Evolutionary conservation across 1,140 invertebrate genomes (phyloP).

Genomic region (Teleogryllus occipitalis): DNA sequence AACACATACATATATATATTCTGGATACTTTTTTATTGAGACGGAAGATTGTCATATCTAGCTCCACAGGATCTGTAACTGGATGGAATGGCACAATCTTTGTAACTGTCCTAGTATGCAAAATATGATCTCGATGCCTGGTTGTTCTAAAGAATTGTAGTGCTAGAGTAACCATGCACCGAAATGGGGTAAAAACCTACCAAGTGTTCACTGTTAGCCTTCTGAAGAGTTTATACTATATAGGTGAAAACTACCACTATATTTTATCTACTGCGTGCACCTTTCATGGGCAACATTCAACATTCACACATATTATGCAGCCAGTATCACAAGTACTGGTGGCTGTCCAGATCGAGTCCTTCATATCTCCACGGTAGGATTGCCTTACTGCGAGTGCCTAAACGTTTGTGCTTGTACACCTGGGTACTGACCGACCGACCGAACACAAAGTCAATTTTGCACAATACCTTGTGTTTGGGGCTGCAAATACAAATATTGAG

Average conservation of each 20-base stretch:
- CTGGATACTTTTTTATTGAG: constrained; percentile 10
- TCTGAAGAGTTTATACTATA: constrained; percentile 17
- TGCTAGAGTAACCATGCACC: background rate
- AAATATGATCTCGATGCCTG: background rate
- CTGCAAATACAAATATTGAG: constrained; percentile 14
- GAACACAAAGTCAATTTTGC: constrained; percentile 17
- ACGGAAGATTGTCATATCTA: background rate
- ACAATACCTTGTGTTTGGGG: constrained; percentile 17
- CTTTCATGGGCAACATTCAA: constrained; percentile 9
- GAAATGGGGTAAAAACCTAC: constrained; percentile 12
- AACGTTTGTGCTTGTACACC: constrained; percentile 21
- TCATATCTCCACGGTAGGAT: constrained; percentile 23
- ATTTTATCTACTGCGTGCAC: constrained; percentile 12
- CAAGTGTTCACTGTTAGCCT: constrained; percentile 22
- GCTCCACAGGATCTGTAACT: background rate
- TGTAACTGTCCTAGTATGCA: constrained; percentile 7
- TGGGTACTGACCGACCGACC: constrained; percentile 18
- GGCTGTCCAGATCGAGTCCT: constrained; percentile 17
- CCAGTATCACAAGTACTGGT: constrained; percentile 8
- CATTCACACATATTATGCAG: constrained; percentile 7
- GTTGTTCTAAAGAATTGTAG: constrained; percentile 4
- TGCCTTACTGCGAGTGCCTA: constrained; percentile 23
- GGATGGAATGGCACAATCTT: constrained; percentile 9
- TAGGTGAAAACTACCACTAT: constrained; percentile 14
- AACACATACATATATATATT: constrained; percentile 7